phyloP scores from a whole-genome alignment of 2,113 vertebrate genomes.

The Tychaedon coryphoeus region DNA sequence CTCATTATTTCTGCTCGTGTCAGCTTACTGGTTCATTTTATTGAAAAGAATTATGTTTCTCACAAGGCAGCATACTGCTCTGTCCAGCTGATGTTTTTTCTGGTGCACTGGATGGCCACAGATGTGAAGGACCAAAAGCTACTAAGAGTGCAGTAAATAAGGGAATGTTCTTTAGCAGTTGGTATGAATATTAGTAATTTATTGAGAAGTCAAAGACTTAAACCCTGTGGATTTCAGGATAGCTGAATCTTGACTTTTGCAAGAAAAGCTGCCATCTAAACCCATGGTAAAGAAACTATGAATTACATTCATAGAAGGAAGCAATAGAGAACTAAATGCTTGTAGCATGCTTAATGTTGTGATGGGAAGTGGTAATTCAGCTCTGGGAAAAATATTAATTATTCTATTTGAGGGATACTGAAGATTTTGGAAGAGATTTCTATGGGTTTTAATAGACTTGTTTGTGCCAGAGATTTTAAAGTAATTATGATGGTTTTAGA shows the following conservation, averaged over 20 bases:
- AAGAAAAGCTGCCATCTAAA: not conserved
- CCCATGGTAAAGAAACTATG: not conserved
- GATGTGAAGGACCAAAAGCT: not conserved
- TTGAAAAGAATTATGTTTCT: constrained; percentile 70
- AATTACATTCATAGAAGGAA: not conserved
- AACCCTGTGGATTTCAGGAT: not conserved
- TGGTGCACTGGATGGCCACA: not conserved
- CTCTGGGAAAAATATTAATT: not conserved
- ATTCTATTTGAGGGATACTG: not conserved
- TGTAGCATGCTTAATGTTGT: not conserved
- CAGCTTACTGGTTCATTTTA: constrained; percentile 50
- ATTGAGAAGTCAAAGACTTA: not conserved
- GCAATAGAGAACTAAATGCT: not conserved
- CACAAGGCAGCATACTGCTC: constrained; percentile 57
- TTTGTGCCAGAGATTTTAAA: not conserved
- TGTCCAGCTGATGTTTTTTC: constrained; percentile 47
- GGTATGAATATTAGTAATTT: not conserved
- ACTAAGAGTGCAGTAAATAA: not conserved
- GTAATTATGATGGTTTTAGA: not conserved
- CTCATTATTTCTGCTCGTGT: constrained; percentile 20
- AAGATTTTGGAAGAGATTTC: not conserved
- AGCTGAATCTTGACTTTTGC: not conserved
- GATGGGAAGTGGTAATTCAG: not conserved
- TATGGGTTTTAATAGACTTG: not conserved
- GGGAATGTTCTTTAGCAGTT: not conserved